Evolutionary conservation across 1,140 invertebrate genomes (phyloP).

Genomic region (Cyclargus thomasi): DNA sequence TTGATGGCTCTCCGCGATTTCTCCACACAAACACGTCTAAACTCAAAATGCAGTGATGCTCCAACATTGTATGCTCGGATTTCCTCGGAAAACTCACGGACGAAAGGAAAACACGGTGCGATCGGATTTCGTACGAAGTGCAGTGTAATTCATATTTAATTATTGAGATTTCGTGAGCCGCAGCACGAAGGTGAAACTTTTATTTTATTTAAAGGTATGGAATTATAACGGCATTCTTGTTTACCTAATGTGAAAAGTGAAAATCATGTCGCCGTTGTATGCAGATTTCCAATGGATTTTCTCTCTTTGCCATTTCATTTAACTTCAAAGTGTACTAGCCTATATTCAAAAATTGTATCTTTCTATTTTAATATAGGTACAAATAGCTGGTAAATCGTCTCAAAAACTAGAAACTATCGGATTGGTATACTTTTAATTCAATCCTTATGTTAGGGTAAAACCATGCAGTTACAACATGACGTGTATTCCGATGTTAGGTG

Average conservation of each 20-base stretch:
- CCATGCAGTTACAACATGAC: too few relatives aligned
- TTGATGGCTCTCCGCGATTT: neutral
- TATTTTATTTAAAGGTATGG: slow-evolving; percentile 3
- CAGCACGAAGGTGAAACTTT: neutral
- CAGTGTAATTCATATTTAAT: neutral
- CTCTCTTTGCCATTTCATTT: neutral
- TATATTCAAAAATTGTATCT: too few relatives aligned
- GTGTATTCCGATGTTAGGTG: too few relatives aligned
- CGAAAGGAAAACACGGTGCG: neutral
- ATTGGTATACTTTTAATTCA: too few relatives aligned
- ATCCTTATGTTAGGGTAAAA: too few relatives aligned
- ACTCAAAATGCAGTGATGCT: neutral
- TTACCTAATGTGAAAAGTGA: neutral
- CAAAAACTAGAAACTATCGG: too few relatives aligned
- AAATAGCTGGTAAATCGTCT: too few relatives aligned
- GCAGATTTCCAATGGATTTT: neutral
- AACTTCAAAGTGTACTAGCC: neutral
- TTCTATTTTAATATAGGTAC: too few relatives aligned
- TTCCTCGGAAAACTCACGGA: neutral
- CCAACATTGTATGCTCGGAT: neutral
- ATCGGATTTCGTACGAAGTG: neutral
- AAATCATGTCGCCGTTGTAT: neutral
- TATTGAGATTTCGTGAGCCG: neutral
- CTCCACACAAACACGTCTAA: neutral
- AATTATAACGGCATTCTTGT: neutral